Evolutionary conservation across 2,888 invertebrate species (phyloP), one percentile per base, ranked within the genome.

Genomic region (Allygus modestus): DNA sequence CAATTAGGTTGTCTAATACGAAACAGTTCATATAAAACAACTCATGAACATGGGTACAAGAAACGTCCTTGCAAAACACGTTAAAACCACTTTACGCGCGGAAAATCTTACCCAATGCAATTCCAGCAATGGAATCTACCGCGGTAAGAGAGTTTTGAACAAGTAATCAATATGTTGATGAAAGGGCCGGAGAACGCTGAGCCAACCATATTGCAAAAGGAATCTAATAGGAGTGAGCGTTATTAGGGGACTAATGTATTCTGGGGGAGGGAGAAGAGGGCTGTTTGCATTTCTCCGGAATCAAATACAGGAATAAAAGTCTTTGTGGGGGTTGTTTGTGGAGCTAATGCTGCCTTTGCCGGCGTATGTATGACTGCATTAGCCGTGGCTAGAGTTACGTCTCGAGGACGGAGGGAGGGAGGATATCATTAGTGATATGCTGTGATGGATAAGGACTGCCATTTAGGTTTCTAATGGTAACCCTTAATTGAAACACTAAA

Each of bases 231-330:
- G 37, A 71, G 71, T n/a, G 79, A 58, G 37, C 58, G 37, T 58
- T 79, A 79, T 79, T 79, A 79, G 79, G n/a, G 58, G 77, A 54
- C 79, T 79, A 79, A 79, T 79, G 79, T 58, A 79, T 79, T 28
- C 54, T 5, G 37, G 54, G 51, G 46, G 51, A 5, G 77, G 46
- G 54, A 31, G 46, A 37, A 33, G 73, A 31, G 75, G 20, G 33
- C 5, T 79, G 79, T 79, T 79, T 79, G 37, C 79, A 46, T 37
- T 58, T 12, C 58, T 33, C 77, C 79, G 58, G 79, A 79, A 58
- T 37, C 79, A 58, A 58, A 79, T 79, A 58, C 79, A 79, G 58
- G 79, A 79, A 79, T 79, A 79, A 79, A 79, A 79, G 79, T 79
- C 79, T 79, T 79, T 79, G 79, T 79, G 79, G 31, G 79, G 46